phyloP scores from a whole-genome alignment of 2,797 vertebrate species.

The Trachops cirrhosus region DNA sequence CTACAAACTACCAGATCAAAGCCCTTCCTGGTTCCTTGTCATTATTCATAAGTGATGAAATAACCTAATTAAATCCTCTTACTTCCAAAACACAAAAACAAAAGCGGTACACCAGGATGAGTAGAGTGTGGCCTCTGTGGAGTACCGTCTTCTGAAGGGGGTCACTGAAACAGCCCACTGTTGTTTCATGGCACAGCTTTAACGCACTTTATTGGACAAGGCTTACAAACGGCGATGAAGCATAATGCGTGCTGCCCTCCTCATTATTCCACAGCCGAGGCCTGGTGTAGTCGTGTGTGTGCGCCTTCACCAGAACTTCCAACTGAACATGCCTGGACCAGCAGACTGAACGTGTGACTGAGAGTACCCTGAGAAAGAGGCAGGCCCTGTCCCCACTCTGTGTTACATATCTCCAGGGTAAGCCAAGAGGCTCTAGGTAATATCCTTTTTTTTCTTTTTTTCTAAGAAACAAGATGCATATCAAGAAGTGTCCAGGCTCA shows the following conservation, averaged over 20 bases:
- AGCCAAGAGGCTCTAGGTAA: background rate
- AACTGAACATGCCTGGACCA: background rate
- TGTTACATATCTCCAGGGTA: background rate
- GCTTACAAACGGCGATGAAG: background rate
- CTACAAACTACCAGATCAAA: background rate
- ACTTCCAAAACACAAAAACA: background rate
- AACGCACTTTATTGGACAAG: background rate
- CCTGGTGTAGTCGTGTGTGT: background rate
- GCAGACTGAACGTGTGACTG: background rate
- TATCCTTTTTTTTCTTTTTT: background rate
- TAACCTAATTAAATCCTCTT: background rate
- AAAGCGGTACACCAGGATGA: background rate
- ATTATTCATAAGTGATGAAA: background rate
- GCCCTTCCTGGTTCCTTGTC: background rate
- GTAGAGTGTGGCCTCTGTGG: background rate
- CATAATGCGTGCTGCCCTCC: accelerated
- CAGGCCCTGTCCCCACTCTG: accelerated
- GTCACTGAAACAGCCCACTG: background rate
- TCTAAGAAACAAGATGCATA: background rate
- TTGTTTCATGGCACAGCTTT: background rate
- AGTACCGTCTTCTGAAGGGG: background rate
- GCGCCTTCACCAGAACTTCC: background rate
- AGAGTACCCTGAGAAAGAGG: background rate
- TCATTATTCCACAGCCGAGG: background rate
- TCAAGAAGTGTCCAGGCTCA: background rate